These are phyloP conservation scores for Lasioglossum vierecki DNA, from an alignment of 2,888 invertebrate species.

Conservation along the genomic window DNA sequence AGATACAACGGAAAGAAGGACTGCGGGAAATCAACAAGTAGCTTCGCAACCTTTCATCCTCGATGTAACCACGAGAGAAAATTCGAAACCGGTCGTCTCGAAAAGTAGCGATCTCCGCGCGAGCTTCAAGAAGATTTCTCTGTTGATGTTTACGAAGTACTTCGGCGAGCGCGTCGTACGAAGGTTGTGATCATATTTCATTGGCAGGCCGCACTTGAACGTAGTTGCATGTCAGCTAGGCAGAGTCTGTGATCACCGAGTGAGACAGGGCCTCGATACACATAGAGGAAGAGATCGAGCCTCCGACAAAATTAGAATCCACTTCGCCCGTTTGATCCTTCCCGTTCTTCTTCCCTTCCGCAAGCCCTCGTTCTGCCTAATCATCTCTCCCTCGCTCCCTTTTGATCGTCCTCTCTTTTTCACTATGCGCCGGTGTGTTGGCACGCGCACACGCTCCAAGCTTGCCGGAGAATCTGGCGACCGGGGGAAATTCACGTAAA, in stretches of 20 bases:
- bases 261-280: conserved; percentile 48
- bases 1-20: neutral
- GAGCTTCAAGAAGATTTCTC: conserved; percentile 18
- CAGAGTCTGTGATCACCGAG: conserved; percentile 53
- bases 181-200: conserved; percentile 48
- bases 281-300: conserved; percentile 11
- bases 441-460: conserved; percentile 3
- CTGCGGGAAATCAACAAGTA: neutral
- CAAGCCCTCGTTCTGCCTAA: conserved; percentile 46
- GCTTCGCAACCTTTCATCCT: neutral
- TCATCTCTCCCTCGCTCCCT: conserved; percentile 58
- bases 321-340: conserved; percentile 73
- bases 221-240: conserved; percentile 41
- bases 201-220: conserved; percentile 46
- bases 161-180: conserved; percentile 30
- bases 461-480: neutral
- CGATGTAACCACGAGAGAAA: neutral
- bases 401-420: conserved; percentile 60
- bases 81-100: neutral
- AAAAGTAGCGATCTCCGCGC: neutral
- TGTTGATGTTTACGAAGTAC: conserved; percentile 33
- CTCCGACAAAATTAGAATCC: conserved; percentile 76
- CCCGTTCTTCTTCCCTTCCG: conserved; percentile 56
- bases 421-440: neutral
- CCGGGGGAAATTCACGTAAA: conserved; percentile 34